phyloP scores from a whole-genome alignment of 2,113 vertebrate species.

The Campylomormyrus numenius region DNA sequence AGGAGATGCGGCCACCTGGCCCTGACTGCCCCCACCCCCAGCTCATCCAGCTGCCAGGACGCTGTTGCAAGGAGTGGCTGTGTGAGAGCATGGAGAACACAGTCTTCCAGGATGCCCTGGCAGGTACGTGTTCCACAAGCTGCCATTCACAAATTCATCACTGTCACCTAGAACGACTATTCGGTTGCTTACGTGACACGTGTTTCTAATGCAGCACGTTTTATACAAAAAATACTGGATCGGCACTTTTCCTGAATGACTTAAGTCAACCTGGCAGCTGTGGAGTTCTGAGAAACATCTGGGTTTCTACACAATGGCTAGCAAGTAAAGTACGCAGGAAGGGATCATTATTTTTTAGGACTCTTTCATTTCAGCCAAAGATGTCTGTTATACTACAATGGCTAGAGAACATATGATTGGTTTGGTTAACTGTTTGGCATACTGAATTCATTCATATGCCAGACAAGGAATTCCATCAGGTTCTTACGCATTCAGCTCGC shows the following conservation, averaged over 20 bases:
- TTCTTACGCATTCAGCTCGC: neutral
- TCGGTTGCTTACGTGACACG: neutral
- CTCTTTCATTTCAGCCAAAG: neutral
- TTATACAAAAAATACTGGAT: neutral
- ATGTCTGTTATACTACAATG: neutral
- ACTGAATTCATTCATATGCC: neutral
- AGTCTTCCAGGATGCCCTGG: constrained; percentile 27
- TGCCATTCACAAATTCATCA: neutral
- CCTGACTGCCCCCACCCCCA: constrained; percentile 60
- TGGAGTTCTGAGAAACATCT: constrained; percentile 3
- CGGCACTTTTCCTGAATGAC: neutral
- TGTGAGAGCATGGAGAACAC: constrained; percentile 51
- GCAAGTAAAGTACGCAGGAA: neutral
- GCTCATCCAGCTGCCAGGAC: constrained; percentile 56
- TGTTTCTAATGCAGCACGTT: neutral
- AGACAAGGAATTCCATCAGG: neutral
- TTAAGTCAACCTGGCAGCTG: neutral
- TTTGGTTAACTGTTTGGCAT: neutral
- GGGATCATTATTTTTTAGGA: neutral
- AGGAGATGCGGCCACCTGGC: constrained; percentile 63
- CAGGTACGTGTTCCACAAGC: constrained; percentile 40
- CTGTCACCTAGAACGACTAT: neutral
- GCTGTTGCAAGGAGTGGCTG: constrained; percentile 72
- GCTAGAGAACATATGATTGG: neutral
- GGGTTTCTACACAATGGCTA: neutral